Evolutionary conservation across 2,113 vertebrate species (phyloP), one percentile per base, ranked within the genome.

Genomic region (Struthio camelus): DNA sequence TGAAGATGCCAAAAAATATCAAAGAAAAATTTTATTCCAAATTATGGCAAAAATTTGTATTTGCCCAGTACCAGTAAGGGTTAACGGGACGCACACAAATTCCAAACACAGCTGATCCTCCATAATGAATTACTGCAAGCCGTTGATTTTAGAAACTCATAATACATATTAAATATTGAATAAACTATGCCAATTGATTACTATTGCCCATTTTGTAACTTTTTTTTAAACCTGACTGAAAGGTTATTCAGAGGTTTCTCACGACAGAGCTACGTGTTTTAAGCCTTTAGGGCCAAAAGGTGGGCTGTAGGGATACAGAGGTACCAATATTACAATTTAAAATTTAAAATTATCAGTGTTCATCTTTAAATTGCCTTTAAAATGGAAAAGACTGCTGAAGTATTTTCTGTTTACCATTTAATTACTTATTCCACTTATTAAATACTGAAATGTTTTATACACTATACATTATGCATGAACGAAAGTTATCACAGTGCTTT

Each of bases 121-220:
- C 27, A 66, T 48, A 86, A 84, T 13, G 19, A 93, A 78, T 84
- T 70, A 71, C 14, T 62, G 9, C 10, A 77, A 73, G 9, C 10
- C 88, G 53, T 38, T 76, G 48, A 83, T 32, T 82, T 84, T 54
- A 88, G 44, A 88, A 90, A 94, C 19, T 56, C 14, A 25, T 72
- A 80, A 80, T 32, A 25, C 10, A 77, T 32, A 73, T 73, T 94
- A 86, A 93, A 70, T 69, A 92, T 51, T 83, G 93, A 87, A 69
- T 64, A 81, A 80, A 73, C 19, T 56, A 73, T 5, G 3, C 28
- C 67, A 65, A 65, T 12, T 7, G 46, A 79, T 71, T 79, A 92
- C 8, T 58, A 46, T 84, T 42, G 48, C 51, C 59, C 12, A 27
- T 70, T 30, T 1, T 42, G 42, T 11, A 61, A 61, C 10, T 20